A percentile compares a stretch with the other conserved stretches of the same genome.
Conservation (phyloP, 1,140 invertebrate species). For the Ooceraea biroi region DNA sequence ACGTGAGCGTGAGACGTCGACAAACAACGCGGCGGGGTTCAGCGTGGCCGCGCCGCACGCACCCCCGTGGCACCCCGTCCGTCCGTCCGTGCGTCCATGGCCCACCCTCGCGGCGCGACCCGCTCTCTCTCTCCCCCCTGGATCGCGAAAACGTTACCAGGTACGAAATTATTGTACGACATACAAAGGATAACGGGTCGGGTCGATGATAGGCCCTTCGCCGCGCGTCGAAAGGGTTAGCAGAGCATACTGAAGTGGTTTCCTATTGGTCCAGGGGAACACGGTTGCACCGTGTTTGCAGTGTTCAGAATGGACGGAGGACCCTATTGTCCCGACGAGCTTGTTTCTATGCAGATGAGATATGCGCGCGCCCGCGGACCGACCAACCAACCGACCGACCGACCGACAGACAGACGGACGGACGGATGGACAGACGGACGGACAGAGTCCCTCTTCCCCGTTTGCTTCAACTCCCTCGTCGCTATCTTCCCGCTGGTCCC, state of each 20-base stretch:
- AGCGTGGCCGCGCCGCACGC: neutral
- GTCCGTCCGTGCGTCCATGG: neutral
- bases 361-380: constrained; percentile 70
- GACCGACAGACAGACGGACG: constrained; percentile 51
- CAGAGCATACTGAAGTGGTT: constrained; percentile 79
- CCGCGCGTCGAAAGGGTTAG: constrained; percentile 79
- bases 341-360: constrained; percentile 86
- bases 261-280: constrained; percentile 77
- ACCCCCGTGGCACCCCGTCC: constrained; percentile 22
- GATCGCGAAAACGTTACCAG: constrained; percentile 67
- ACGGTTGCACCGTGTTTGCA: constrained; percentile 83
- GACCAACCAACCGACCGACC: constrained; percentile 61
- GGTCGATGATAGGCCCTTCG: constrained; percentile 71
- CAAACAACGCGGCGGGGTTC: constrained; percentile 26
- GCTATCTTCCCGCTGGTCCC: constrained; percentile 24
- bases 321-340: constrained; percentile 83
- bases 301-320: constrained; percentile 83
- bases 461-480: constrained; percentile 60
- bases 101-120: neutral
- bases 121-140: too few relatives aligned
- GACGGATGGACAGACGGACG: constrained; percentile 51
- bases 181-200: constrained; percentile 74
- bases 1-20: constrained; percentile 3
- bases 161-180: constrained; percentile 75
- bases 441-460: constrained; percentile 58